Conservation (phyloP, 2,888 invertebrate genomes). For the Parascotia fuliginaria region DNA sequence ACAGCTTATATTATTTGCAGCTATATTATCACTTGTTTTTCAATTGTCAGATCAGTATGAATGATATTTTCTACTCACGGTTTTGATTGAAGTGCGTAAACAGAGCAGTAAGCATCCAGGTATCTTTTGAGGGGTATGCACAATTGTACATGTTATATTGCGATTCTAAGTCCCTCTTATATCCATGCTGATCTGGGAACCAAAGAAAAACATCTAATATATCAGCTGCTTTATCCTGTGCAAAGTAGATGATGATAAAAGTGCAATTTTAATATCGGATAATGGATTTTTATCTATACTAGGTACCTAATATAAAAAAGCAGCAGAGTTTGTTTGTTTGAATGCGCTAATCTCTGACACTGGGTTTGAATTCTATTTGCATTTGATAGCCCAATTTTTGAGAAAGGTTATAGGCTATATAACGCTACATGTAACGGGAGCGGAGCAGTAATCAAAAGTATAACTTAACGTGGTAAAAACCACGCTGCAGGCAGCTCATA, state of each 20-base stretch:
- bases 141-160: slow-evolving; percentile 48
- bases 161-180: slow-evolving; percentile 45
- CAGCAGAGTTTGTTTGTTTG: too few species aligned
- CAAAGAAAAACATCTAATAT: slow-evolving; percentile 42
- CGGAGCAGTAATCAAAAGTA: too few species aligned
- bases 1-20: too few species aligned
- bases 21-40: not conserved
- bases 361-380: too few species aligned
- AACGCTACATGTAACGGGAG: too few species aligned
- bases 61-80: slow-evolving; percentile 38
- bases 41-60: slow-evolving; percentile 9
- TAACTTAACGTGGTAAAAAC: too few species aligned
- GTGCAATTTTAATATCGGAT: not conserved
- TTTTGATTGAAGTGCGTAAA: slow-evolving; percentile 49
- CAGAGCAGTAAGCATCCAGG: slow-evolving; percentile 48
- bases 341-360: too few species aligned
- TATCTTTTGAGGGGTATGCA: slow-evolving; percentile 47
- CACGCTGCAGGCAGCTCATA: too few species aligned
- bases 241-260: not conserved
- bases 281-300: too few species aligned
- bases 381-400: too few species aligned
- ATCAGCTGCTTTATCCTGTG: slow-evolving; percentile 28
- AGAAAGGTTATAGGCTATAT: too few species aligned
- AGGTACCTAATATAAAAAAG: too few species aligned
- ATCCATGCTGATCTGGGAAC: slow-evolving; percentile 46